These are phyloP conservation scores for Mallotus villosus DNA, from an alignment of 2,797 vertebrate species.

Conservation along the genomic window DNA sequence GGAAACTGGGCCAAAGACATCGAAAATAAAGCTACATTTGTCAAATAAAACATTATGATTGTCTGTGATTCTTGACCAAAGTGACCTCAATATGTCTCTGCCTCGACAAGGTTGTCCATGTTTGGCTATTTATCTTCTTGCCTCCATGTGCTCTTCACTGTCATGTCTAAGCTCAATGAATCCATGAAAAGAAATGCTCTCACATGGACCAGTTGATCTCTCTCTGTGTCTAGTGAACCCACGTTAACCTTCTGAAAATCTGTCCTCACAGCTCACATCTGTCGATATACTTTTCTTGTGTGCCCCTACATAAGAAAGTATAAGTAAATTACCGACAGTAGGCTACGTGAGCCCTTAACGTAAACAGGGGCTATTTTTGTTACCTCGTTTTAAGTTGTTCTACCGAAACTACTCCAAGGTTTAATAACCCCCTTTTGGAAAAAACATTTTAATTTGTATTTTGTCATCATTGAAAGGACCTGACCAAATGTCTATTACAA, in stretches of 20 bases:
- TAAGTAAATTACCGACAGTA: too few relatives aligned
- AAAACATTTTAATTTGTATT: neutral
- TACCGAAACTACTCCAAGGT: neutral
- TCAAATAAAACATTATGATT: too few relatives aligned
- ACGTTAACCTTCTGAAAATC: neutral
- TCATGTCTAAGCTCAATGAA: too few relatives aligned
- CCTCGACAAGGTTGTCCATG: neutral
- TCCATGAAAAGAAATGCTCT: constrained; percentile 3
- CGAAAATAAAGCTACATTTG: too few relatives aligned
- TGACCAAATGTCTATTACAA: neutral
- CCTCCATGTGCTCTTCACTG: too few relatives aligned
- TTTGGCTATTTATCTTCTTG: too few relatives aligned
- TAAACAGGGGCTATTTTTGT: neutral
- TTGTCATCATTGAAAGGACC: neutral
- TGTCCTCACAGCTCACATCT: constrained; percentile 53
- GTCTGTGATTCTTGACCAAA: neutral
- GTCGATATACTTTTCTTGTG: constrained; percentile 45
- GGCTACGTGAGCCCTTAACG: too few relatives aligned
- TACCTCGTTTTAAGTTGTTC: neutral
- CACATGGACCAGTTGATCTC: constrained; percentile 65
- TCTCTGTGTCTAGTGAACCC: constrained; percentile 54
- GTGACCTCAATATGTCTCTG: neutral
- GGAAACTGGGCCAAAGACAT: too few relatives aligned
- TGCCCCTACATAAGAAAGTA: too few relatives aligned
- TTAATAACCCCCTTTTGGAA: neutral